These are phyloP conservation scores for Oxygymnocypris stewartii DNA, from an alignment of 2,113 vertebrate genomes.

Conservation along the genomic window DNA sequence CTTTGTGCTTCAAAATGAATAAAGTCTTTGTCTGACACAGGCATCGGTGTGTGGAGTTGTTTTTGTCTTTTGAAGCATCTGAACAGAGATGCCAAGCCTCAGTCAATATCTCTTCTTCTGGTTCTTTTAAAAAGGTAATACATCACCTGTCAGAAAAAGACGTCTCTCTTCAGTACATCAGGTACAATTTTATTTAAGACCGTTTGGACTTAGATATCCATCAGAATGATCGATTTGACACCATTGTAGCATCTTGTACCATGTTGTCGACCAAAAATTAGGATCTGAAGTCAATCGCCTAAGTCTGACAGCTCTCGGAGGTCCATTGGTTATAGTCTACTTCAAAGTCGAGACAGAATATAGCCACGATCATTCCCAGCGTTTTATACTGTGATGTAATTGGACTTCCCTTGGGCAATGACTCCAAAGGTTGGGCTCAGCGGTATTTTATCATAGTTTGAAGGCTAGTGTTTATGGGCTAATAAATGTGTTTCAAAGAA, in stretches of 20 bases:
- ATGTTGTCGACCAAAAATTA: background rate
- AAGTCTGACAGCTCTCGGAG: background rate
- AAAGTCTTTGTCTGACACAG: conserved; percentile 62
- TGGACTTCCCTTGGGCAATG: conserved; percentile 6
- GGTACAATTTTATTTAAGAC: background rate
- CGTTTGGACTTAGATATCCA: background rate
- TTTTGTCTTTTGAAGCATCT: background rate
- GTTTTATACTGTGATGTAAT: background rate
- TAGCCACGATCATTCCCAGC: conserved; percentile 15
- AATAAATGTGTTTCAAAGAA: conserved; percentile 63
- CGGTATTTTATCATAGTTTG: conserved; percentile 55
- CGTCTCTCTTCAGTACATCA: conserved; percentile 27
- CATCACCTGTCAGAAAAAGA: background rate
- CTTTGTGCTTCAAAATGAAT: conserved; percentile 72
- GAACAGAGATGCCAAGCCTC: background rate
- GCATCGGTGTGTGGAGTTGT: background rate
- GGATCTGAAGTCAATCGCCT: conserved; percentile 49
- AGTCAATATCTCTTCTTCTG: conserved; percentile 1
- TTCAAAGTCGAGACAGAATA: conserved; percentile 31
- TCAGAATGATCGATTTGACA: conserved; percentile 1
- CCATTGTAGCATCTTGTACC: background rate
- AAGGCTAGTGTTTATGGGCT: conserved; percentile 63
- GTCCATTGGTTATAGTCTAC: background rate
- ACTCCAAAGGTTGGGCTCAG: conserved; percentile 67
- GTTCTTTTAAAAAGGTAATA: conserved; percentile 11